Evolutionary conservation across 2,113 vertebrate species (phyloP).

Genomic region (Tupaia chinensis): DNA sequence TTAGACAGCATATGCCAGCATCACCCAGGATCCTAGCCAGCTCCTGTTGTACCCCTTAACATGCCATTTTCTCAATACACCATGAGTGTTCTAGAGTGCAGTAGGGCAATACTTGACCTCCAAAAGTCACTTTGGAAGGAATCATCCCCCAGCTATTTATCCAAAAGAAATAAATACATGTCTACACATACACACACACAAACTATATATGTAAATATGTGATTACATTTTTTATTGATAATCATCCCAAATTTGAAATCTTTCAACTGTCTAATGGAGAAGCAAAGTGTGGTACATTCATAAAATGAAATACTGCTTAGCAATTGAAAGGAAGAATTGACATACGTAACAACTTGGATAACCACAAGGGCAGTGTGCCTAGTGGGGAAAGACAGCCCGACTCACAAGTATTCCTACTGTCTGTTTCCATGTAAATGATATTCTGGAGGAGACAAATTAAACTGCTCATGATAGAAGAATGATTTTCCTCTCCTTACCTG

Average conservation of each 20-base stretch:
- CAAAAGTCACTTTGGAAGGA: background rate
- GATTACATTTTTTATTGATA: background rate
- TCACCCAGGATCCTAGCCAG: background rate
- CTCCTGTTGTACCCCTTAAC: background rate
- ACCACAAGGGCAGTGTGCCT: background rate
- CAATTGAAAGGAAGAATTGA: background rate
- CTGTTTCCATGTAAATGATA: background rate
- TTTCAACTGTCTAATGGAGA: background rate
- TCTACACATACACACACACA: background rate
- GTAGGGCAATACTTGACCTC: background rate
- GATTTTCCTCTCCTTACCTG: background rate
- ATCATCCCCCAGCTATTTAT: background rate
- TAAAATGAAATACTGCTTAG: background rate
- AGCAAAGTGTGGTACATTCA: background rate
- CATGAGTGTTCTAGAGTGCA: background rate
- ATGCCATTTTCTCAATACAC: background rate
- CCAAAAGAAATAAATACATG: background rate
- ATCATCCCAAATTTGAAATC: background rate
- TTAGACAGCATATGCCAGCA: background rate
- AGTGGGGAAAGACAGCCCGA: accelerated
- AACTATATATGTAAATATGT: background rate
- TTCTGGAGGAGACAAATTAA: background rate
- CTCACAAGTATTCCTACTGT: background rate
- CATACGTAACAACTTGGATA: background rate
- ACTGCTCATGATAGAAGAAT: background rate